These are phyloP conservation scores for Gryllus longicercus DNA, from an alignment of 2,888 invertebrate species.

Conservation along the genomic window DNA sequence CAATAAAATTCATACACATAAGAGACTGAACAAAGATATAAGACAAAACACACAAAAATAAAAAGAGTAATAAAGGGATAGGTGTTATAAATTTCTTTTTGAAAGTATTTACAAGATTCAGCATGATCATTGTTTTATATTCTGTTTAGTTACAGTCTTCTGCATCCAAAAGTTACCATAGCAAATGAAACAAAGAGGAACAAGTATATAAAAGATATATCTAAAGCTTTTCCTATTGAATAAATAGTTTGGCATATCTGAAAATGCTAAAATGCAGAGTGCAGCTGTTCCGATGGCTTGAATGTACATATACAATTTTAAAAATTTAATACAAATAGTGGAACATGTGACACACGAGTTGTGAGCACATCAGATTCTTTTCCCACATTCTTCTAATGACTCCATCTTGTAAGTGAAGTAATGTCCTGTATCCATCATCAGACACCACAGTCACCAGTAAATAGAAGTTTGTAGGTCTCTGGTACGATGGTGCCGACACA, in stretches of 20 bases:
- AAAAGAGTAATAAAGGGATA: neutral
- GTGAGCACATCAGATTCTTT: too few relatives aligned
- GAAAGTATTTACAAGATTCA: too few relatives aligned
- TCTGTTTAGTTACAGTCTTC: neutral
- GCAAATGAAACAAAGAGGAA: neutral
- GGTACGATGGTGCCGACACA: too few relatives aligned
- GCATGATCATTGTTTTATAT: neutral
- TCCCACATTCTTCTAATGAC: too few relatives aligned
- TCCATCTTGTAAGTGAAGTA: too few relatives aligned
- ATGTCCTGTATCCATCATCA: too few relatives aligned
- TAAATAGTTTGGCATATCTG: neutral
- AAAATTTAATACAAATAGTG: slow-evolving; percentile 8
- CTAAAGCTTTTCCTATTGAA: neutral
- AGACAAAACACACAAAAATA: too few relatives aligned
- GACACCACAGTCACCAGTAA: too few relatives aligned
- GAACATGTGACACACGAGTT: neutral
- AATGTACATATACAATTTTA: neutral
- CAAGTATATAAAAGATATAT: neutral
- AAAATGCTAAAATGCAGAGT: slow-evolving; percentile 2
- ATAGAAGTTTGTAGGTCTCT: too few relatives aligned
- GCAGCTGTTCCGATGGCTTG: neutral
- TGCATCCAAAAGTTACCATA: slow-evolving; percentile 11
- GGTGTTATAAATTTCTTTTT: neutral
- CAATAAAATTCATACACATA: too few relatives aligned
- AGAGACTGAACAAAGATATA: too few relatives aligned